A percentile compares a stretch with the other conserved stretches of the same genome.
These are phyloP conservation scores for Nomada goodeniana DNA, from an alignment of 2,888 invertebrate species.

Conservation along the genomic window DNA sequence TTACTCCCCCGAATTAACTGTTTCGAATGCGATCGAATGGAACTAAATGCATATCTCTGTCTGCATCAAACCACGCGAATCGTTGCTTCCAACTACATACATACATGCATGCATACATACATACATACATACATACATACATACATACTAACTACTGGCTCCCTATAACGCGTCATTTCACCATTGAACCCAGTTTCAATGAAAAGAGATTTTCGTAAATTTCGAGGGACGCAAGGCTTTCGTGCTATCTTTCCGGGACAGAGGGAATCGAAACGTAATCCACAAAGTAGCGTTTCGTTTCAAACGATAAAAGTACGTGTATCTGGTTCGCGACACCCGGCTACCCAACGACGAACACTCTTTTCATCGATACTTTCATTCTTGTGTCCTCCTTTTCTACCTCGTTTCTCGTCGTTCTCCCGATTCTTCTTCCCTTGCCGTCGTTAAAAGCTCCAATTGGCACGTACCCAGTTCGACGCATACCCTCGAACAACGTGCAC, in stretches of 20 bases:
- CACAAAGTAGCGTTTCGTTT: background rate
- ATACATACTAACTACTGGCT: background rate
- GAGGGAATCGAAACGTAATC: background rate
- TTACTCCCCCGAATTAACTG: conserved; percentile 28
- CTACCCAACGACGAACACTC: background rate
- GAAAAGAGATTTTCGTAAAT: background rate
- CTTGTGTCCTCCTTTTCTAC: background rate
- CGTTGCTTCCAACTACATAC: background rate
- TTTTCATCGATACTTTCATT: conserved; percentile 7
- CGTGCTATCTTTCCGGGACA: background rate
- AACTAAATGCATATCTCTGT: background rate
- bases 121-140: background rate
- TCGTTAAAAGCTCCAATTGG: conserved; percentile 16
- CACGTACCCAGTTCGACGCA: conserved; percentile 24
- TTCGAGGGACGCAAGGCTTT: background rate
- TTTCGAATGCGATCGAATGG: conserved; percentile 13
- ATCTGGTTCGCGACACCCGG: background rate
- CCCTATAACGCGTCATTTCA: conserved; percentile 5
- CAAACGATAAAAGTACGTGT: background rate
- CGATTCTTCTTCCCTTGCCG: too few relatives aligned
- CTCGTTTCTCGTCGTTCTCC: background rate
- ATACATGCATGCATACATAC: too few relatives aligned
- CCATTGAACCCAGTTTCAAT: background rate
- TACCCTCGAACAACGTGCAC: background rate
- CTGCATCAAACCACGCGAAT: background rate